Percentiles rank a stretch among this genome's conserved stretches.
Evolutionary conservation across 2,797 vertebrate genomes (phyloP).

Genomic region (Carcharodon carcharias): DNA sequence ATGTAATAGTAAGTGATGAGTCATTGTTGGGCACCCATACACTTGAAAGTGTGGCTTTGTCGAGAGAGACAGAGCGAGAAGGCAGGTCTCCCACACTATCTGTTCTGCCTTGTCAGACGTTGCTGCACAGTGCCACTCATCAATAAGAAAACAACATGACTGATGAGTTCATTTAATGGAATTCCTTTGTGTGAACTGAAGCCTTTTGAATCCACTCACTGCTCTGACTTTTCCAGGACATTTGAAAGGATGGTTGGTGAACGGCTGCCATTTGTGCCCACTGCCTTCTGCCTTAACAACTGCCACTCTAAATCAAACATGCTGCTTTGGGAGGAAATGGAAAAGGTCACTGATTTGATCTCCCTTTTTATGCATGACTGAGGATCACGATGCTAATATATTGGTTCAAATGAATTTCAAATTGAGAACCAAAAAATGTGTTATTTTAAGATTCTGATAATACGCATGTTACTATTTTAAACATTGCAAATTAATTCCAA

Average conservation of each 20-base stretch:
- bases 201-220: conserved; percentile 56
- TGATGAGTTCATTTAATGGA: conserved; percentile 98
- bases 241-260: conserved; percentile 54
- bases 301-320: conserved; percentile 60
- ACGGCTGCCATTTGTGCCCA: conserved; percentile 47
- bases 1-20: conserved; percentile 99
- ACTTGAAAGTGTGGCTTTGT: conserved; percentile 37
- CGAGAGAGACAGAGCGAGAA: conserved; percentile 55
- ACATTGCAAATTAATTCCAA: background rate
- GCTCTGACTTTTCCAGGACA: conserved; percentile 49
- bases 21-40: conserved; percentile 63
- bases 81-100: conserved; percentile 76
- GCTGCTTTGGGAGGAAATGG: conserved; percentile 33
- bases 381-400: background rate
- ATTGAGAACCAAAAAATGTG: background rate
- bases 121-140: conserved; percentile 95
- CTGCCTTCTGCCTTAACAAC: conserved; percentile 63
- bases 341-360: conserved; percentile 25
- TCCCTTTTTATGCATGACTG: conserved; percentile 20
- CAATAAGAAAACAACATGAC: conserved; percentile 96
- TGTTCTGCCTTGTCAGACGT: conserved; percentile 86
- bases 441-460: background rate
- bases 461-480: background rate
- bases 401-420: background rate
- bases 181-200: conserved; percentile 87